Conservation (phyloP, 2,113 vertebrate genomes). For the Cebidichthys violaceus region DNA sequence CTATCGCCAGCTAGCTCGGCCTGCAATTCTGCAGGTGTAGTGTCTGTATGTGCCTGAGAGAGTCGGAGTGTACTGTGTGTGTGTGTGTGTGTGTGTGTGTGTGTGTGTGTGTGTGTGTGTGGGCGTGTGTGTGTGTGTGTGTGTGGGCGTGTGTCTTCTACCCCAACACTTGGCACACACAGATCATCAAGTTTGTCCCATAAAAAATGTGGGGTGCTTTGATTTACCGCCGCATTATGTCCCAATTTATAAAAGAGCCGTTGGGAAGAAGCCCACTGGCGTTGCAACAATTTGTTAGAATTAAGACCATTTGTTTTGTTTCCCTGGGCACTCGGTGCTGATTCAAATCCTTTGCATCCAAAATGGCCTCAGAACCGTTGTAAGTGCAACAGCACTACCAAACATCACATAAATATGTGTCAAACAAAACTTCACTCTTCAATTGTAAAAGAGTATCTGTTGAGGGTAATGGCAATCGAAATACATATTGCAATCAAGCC, state of each 20-base stretch:
- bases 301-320: constrained; percentile 73
- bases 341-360: constrained; percentile 62
- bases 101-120: constrained; percentile 42
- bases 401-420: constrained; percentile 43
- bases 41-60: constrained; percentile 47
- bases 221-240: constrained; percentile 75
- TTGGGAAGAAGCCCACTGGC: constrained; percentile 65
- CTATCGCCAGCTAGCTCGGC: constrained; percentile 46
- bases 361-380: constrained; percentile 40
- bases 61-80: constrained; percentile 48
- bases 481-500: constrained; percentile 58
- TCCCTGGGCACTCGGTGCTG: constrained; percentile 52
- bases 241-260: constrained; percentile 77
- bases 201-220: constrained; percentile 77
- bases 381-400: constrained; percentile 31
- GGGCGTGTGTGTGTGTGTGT: no score
- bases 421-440: constrained; percentile 26
- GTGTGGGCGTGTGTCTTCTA: constrained; percentile 43
- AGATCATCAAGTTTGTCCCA: constrained; percentile 77
- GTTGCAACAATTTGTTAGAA: constrained; percentile 71
- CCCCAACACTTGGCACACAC: constrained; percentile 60
- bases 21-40: constrained; percentile 67
- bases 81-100: constrained; percentile 41
- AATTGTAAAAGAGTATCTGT: constrained; percentile 39
- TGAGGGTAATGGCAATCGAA: constrained; percentile 40